phyloP scores from a whole-genome alignment of 1,140 invertebrate species.

The Reticulitermes speratus region DNA sequence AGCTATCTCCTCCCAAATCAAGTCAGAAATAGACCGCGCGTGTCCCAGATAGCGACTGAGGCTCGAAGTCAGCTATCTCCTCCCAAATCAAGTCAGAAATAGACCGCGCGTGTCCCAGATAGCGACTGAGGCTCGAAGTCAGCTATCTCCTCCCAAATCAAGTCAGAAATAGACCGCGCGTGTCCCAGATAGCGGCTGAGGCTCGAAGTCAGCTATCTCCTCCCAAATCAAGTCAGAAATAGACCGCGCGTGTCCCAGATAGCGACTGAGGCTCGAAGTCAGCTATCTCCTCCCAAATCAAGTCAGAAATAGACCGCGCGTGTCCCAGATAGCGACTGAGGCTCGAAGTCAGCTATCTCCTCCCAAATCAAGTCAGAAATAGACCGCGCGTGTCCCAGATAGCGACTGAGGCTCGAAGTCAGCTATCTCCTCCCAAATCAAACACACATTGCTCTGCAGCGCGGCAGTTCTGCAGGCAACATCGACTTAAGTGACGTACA shows the following conservation, averaged over 20 bases:
- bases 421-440: background rate
- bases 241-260: background rate
- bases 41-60: too few relatives aligned
- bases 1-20: background rate
- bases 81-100: too few relatives aligned
- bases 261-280: background rate
- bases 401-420: background rate
- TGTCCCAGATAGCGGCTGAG: too few relatives aligned
- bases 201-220: too few relatives aligned
- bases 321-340: background rate
- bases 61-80: too few relatives aligned
- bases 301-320: background rate
- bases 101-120: background rate
- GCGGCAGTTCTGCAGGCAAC: background rate
- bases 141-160: background rate
- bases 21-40: too few relatives aligned
- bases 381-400: background rate
- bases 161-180: too few relatives aligned
- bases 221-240: too few relatives aligned
- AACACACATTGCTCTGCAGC: background rate
- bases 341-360: background rate
- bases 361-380: slow-evolving; percentile 2
- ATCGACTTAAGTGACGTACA: background rate
- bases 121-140: background rate
- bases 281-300: background rate